phyloP scores from a whole-genome alignment of 2,888 invertebrate genomes.

The Petrolisthes cinctipes region DNA sequence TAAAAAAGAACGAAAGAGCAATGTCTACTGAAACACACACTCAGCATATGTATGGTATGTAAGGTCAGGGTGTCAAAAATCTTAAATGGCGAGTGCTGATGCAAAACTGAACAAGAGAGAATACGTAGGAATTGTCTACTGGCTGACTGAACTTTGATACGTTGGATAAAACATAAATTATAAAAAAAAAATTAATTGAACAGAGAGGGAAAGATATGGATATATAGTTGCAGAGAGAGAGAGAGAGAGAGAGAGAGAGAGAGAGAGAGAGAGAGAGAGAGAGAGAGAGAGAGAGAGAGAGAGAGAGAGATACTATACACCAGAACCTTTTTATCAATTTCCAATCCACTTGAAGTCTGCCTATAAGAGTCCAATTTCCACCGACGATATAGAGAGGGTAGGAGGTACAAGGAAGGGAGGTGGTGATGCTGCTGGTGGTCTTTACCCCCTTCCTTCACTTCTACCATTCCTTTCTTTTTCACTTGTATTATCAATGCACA shows the following conservation, averaged over 20 bases:
- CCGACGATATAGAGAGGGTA: neutral
- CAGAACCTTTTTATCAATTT: constrained; percentile 1
- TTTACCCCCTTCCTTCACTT: neutral
- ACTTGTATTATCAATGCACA: neutral
- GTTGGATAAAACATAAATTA: neutral
- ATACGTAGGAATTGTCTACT: no score
- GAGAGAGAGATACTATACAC: neutral
- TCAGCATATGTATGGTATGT: no score
- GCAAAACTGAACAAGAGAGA: no score
- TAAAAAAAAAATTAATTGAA: neutral
- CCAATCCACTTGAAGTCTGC: constrained; percentile 9
- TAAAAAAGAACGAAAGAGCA: no score
- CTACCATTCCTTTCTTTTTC: neutral
- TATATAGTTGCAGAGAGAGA: neutral
- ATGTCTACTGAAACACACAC: no score
- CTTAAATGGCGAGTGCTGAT: no score
- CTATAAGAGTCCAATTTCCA: constrained; percentile 10
- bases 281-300: neutral
- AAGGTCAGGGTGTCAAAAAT: no score
- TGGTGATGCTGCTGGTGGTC: neutral
- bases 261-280: neutral
- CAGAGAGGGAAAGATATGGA: neutral
- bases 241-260: constrained; percentile 1
- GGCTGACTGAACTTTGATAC: no score
- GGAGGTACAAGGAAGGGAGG: neutral